Evolutionary conservation across 2,888 invertebrate genomes (phyloP).

Genomic region (Zygothrica quintamaculata): DNA sequence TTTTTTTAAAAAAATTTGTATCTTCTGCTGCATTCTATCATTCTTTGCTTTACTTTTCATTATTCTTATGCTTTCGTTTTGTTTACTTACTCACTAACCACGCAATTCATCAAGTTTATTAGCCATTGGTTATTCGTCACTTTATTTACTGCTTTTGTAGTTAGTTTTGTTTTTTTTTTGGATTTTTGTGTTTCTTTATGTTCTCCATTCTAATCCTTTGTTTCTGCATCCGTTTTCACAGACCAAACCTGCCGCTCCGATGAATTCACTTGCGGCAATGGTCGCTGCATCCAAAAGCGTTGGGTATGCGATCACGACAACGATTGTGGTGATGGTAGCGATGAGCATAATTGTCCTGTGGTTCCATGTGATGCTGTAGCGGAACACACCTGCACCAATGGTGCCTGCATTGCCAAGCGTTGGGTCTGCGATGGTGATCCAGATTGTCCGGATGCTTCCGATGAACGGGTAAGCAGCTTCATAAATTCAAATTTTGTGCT

Average conservation of each 20-base stretch:
- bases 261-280: conserved; percentile 96
- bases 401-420: conserved; percentile 92
- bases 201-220: conserved; percentile 44
- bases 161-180: background rate
- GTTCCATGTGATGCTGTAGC: conserved; percentile 89
- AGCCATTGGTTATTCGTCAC: conserved; percentile 28
- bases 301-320: conserved; percentile 96
- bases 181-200: conserved; percentile 7
- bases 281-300: conserved; percentile 93
- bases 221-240: conserved; percentile 77
- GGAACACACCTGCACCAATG: conserved; percentile 92
- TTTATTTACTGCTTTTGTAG: conserved; percentile 1
- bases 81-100: conserved; percentile 32
- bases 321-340: conserved; percentile 94
- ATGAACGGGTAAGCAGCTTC: conserved; percentile 88
- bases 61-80: conserved; percentile 5
- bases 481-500: conserved; percentile 48
- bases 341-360: conserved; percentile 91
- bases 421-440: conserved; percentile 96
- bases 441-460: conserved; percentile 94
- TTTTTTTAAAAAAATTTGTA: too few relatives aligned
- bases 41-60: background rate
- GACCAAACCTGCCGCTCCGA: conserved; percentile 97
- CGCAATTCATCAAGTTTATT: conserved; percentile 57
- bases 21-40: conserved; percentile 21